phyloP scores from a whole-genome alignment of 2,888 invertebrate species.

The Cerastis rubricosa region DNA sequence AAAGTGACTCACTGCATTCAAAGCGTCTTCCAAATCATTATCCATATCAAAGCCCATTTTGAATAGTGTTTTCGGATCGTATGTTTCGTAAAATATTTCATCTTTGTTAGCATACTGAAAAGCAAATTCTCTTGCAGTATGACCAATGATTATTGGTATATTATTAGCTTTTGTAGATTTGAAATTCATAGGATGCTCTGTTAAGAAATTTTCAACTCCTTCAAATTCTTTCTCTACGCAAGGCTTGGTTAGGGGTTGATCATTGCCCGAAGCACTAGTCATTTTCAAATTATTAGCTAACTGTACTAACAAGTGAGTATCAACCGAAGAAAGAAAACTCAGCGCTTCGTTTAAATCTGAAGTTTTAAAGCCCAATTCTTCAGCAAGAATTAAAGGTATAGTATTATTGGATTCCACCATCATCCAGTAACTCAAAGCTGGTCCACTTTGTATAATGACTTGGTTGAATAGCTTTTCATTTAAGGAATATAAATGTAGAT shows the following conservation, averaged over 20 bases:
- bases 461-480: conserved; percentile 46
- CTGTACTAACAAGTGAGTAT: conserved; percentile 10
- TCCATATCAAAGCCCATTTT: conserved; percentile 34
- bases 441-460: conserved; percentile 51
- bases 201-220: conserved; percentile 49
- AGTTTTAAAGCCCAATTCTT: conserved; percentile 32
- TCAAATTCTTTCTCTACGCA: conserved; percentile 50
- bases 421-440: conserved; percentile 47
- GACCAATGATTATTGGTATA: conserved; percentile 45
- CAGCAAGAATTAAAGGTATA: conserved; percentile 37
- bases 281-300: conserved; percentile 14
- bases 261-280: conserved; percentile 5
- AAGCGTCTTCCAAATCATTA: conserved; percentile 26
- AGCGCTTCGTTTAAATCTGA: conserved; percentile 44
- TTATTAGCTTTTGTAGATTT: conserved; percentile 31
- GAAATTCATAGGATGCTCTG: conserved; percentile 49
- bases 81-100: conserved; percentile 23
- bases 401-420: conserved; percentile 40
- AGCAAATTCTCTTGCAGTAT: conserved; percentile 36
- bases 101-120: conserved; percentile 17
- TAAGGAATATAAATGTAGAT: conserved; percentile 42
- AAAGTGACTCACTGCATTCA: conserved; percentile 20
- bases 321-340: conserved; percentile 31
- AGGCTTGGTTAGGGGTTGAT: conserved; percentile 45
- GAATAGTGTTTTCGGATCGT: conserved; percentile 25